These are phyloP conservation scores for Pherbina coryleti DNA, from an alignment of 2,888 invertebrate genomes.

Conservation along the genomic window DNA sequence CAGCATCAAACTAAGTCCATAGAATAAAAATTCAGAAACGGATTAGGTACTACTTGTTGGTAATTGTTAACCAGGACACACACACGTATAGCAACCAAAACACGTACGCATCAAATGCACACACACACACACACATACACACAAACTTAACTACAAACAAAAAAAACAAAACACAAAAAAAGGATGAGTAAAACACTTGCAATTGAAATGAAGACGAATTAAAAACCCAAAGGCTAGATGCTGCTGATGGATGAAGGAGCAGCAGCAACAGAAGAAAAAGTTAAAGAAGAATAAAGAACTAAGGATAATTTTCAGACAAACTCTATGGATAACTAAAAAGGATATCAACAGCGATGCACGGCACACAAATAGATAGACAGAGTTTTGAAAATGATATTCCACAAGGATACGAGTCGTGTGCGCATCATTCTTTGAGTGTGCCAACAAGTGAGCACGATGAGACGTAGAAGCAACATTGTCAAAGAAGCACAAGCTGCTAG, in stretches of 20 bases:
- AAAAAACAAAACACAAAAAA: not conserved
- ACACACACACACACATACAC: conserved; percentile 21
- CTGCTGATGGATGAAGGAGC: not conserved
- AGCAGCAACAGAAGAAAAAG: not conserved
- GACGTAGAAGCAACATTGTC: no score
- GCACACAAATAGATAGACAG: not conserved
- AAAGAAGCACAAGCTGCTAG: no score
- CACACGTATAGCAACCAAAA: conserved; percentile 46
- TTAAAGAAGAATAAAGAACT: not conserved
- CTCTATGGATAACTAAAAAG: conserved; percentile 5
- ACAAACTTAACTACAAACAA: not conserved
- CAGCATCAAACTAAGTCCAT: not conserved
- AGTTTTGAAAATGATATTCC: not conserved
- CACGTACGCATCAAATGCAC: conserved; percentile 60
- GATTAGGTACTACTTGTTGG: not conserved
- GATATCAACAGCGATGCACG: not conserved
- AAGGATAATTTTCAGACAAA: conserved; percentile 10
- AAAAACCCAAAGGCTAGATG: conserved; percentile 6
- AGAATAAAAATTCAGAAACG: conserved; percentile 4
- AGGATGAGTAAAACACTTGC: not conserved
- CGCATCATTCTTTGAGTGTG: no score
- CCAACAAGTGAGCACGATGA: no score
- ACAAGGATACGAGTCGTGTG: not conserved
- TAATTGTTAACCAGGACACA: conserved; percentile 16
- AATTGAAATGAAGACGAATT: conserved; percentile 29